Base-by-base conservation (phyloP, 2,888 invertebrate species). In the Carabus problematicus region DNA sequence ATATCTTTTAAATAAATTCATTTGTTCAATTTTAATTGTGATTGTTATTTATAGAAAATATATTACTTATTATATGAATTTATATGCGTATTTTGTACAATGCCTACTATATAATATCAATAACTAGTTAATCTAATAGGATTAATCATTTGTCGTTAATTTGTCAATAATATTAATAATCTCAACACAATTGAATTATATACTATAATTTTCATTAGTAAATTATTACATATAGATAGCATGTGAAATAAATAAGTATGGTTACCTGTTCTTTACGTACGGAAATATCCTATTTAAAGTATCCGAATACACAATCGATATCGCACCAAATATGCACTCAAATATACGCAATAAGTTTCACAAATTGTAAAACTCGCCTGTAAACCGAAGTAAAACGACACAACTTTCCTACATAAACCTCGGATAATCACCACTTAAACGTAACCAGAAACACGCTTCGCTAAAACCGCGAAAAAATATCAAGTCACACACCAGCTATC, bases 381-480 rank as follows among this genome's bases (percentile, higher is more conserved):
- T 14, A 8, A 54, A 54, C 42, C 18, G 43, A 64, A 19, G 29
- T 43, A 29, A 64, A 64, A 64, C 64, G 54, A 54, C 64, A 56
- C 45, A 64, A 42, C 66, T 49, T 58, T 49, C 43, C 12, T 18
- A 16, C 11, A 40, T 66, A 66, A 66, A 59, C 58, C 66, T 16
- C 58, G 40, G 14, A 14, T 66, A 66, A 59, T 66, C 66, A 66
- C 66, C 66, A 66, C 49, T 66, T 58, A 66, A 66, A 12, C 52
- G 52, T 52, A 52, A 52, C 52, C 18, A 18, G 19, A 52, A 52
- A 66, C 66, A 58, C 58, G 66, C 52, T 52, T 18, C 56, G 64
- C 55, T 64, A 64, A 64, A 64, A 64, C 64, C 64, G 64, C 64
- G 64, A 64, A 64, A 64, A 64, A 64, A 64, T 64, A 56, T 64